These are phyloP conservation scores for Acrobasis suavella DNA, from an alignment of 2,888 invertebrate genomes.

Conservation along the genomic window DNA sequence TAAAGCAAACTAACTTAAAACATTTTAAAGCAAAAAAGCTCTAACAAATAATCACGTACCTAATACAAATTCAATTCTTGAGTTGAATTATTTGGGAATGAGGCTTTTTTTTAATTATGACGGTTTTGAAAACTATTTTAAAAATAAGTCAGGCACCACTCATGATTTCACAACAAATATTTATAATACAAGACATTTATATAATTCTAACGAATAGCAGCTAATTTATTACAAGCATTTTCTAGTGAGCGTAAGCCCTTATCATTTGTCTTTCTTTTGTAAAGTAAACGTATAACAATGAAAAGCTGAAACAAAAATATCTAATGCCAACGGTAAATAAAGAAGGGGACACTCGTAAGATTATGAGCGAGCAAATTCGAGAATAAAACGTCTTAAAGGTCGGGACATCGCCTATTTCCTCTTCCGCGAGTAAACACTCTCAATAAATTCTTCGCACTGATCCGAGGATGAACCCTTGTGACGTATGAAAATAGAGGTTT, in stretches of 20 bases:
- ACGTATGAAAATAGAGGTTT: constrained; percentile 69
- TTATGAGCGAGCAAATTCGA: constrained; percentile 32
- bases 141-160: neutral
- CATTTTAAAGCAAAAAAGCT: too few relatives aligned
- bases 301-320: neutral
- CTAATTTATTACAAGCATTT: constrained; percentile 19
- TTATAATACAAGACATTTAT: neutral
- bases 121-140: neutral
- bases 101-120: neutral
- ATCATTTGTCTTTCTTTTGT: constrained; percentile 3
- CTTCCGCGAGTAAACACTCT: constrained; percentile 57
- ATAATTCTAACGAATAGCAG: neutral
- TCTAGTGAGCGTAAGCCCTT: neutral
- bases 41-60: too few relatives aligned
- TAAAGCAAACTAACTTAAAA: too few relatives aligned
- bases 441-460: constrained; percentile 73
- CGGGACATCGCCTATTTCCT: constrained; percentile 44
- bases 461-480: constrained; percentile 64
- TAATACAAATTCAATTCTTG: too few relatives aligned
- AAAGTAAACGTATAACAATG: neutral
- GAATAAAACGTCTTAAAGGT: constrained; percentile 39
- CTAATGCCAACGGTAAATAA: neutral
- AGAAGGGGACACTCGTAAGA: constrained; percentile 9
- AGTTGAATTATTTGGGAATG: too few relatives aligned
- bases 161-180: neutral